Percentiles rank a stretch among this genome's conserved stretches.
These are phyloP conservation scores for Oxygymnocypris stewartii DNA, from an alignment of 2,113 vertebrate species.

Conservation along the genomic window DNA sequence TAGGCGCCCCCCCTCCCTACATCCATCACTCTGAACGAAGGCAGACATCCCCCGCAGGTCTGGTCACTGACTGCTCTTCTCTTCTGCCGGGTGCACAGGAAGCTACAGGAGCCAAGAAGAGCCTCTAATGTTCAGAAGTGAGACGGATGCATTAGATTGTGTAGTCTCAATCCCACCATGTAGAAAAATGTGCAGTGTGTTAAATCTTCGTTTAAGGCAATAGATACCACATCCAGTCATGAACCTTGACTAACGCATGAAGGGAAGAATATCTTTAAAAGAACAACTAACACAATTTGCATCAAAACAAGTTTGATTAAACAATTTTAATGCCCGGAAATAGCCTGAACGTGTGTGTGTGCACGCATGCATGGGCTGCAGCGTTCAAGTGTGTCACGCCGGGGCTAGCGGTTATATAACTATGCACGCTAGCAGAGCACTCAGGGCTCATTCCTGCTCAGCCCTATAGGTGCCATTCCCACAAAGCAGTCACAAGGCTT, in stretches of 20 bases:
- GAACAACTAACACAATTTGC: not conserved
- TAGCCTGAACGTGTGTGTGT: not conserved
- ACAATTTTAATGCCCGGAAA: not conserved
- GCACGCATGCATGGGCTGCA: not conserved
- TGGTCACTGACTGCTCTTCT: constrained; percentile 45
- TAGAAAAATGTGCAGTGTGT: too few relatives aligned
- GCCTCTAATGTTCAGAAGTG: constrained; percentile 11
- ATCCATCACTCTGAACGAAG: constrained; percentile 53
- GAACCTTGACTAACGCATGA: not conserved
- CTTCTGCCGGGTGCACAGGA: constrained; percentile 49
- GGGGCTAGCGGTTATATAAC: constrained; percentile 33
- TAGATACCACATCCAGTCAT: not conserved
- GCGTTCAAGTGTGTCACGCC: constrained; percentile 27
- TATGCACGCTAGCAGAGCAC: constrained; percentile 22
- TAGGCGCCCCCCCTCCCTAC: constrained; percentile 41
- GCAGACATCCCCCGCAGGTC: constrained; percentile 54
- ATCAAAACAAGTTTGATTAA: not conserved
- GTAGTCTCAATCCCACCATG: too few relatives aligned
- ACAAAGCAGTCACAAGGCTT: constrained; percentile 25
- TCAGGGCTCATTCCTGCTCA: constrained; percentile 12
- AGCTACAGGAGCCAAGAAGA: constrained; percentile 31
- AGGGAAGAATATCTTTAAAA: not conserved
- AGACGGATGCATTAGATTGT: constrained; percentile 17
- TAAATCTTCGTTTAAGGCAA: constrained; percentile 1
- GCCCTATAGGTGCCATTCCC: constrained; percentile 17